Percentiles rank a stretch among this genome's conserved stretches.
Conservation (phyloP, 2,888 invertebrate species). For the Drosophila glabriapex region DNA sequence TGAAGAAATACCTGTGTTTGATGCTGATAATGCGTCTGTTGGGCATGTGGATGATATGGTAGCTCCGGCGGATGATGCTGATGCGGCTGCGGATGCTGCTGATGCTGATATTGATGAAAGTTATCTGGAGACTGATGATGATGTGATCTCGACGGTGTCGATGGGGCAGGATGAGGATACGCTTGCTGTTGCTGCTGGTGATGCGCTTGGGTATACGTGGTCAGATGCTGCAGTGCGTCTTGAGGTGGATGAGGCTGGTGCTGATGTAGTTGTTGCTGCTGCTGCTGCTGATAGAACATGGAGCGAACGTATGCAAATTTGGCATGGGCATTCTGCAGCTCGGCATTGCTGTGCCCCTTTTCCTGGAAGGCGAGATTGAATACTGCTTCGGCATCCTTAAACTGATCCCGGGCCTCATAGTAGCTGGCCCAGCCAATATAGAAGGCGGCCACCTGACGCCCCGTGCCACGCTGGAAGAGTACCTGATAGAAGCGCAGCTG, state of each 20-base stretch:
- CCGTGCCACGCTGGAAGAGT: constrained; percentile 92
- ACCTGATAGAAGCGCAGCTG: constrained; percentile 93
- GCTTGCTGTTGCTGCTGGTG: constrained; percentile 48
- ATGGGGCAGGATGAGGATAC: constrained; percentile 26
- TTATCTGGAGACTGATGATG: constrained; percentile 45
- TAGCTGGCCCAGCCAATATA: constrained; percentile 96
- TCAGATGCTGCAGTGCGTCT: constrained; percentile 68
- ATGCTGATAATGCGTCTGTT: constrained; percentile 49
- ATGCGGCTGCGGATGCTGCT: constrained; percentile 50
- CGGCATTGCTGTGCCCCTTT: constrained; percentile 92
- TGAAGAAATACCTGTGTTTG: constrained; percentile 40
- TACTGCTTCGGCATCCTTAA: constrained; percentile 93
- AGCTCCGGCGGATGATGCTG: constrained; percentile 48
- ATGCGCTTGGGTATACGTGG: constrained; percentile 58
- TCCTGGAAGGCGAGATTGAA: constrained; percentile 92
- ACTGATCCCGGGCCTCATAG: constrained; percentile 92
- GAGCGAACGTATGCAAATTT: constrained; percentile 90
- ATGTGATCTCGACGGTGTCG: constrained; percentile 27
- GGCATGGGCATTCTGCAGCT: constrained; percentile 90
- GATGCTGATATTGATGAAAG: constrained; percentile 63
- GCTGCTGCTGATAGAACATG: constrained; percentile 60
- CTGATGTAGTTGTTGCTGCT: constrained; percentile 58
- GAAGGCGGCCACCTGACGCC: constrained; percentile 92
- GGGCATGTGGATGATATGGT: constrained; percentile 37
- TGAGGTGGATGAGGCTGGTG: constrained; percentile 36